A percentile compares a stretch with the other conserved stretches of the same genome.
phyloP scores from a whole-genome alignment of 2,888 invertebrate species.

The Emesis russula region DNA sequence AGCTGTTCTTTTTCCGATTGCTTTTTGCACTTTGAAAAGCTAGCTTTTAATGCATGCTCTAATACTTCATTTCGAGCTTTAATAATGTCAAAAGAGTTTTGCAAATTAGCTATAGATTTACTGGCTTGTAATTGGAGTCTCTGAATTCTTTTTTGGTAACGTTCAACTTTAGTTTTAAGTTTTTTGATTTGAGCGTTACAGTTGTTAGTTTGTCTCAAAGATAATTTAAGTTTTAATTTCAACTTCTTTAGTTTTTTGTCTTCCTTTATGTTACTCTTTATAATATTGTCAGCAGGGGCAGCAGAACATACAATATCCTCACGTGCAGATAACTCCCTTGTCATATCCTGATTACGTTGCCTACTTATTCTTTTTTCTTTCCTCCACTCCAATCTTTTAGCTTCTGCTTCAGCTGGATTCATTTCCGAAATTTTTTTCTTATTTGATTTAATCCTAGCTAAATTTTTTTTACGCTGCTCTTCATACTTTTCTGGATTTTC shows the following conservation, averaged over 20 bases:
- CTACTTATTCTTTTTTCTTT: too few relatives aligned
- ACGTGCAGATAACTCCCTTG: too few relatives aligned
- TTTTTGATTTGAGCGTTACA: background rate
- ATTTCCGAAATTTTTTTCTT: too few relatives aligned
- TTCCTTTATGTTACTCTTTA: background rate
- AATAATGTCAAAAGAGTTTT: slow-evolving; percentile 5
- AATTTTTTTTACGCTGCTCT: too few relatives aligned
- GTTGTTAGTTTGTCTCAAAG: background rate
- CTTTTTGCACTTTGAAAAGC: background rate
- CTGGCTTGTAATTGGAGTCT: slow-evolving; percentile 16
- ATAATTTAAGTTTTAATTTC: background rate
- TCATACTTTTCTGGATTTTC: too few relatives aligned
- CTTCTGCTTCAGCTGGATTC: too few relatives aligned
- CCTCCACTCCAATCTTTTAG: too few relatives aligned
- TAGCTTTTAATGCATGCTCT: background rate
- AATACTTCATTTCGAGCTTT: slow-evolving; percentile 6
- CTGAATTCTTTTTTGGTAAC: slow-evolving; percentile 1
- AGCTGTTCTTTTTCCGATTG: background rate
- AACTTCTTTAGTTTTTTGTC: background rate
- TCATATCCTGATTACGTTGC: too few relatives aligned
- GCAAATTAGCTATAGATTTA: background rate
- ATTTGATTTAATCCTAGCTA: too few relatives aligned
- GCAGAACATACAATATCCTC: too few relatives aligned
- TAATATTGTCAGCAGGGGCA: background rate
- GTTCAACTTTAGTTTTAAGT: background rate